phyloP scores from a whole-genome alignment of 2,888 invertebrate species.

The Rhogogaster chlorosoma region DNA sequence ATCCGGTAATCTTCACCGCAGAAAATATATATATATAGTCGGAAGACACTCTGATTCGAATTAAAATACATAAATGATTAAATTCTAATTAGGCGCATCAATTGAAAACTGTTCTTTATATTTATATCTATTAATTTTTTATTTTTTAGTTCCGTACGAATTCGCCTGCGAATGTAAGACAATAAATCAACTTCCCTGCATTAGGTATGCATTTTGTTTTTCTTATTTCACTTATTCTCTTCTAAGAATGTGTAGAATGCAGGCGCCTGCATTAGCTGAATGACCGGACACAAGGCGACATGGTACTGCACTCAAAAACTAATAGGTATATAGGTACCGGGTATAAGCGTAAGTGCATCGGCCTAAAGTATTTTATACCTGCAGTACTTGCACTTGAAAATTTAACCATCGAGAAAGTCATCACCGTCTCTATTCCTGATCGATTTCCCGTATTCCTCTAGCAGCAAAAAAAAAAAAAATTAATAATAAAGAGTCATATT shows the following conservation, averaged over 20 bases:
- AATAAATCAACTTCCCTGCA: neutral
- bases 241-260: neutral
- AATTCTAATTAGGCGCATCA: neutral
- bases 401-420: neutral
- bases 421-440: neutral
- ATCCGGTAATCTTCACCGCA: neutral
- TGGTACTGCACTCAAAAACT: slow-evolving; percentile 31
- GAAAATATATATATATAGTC: neutral
- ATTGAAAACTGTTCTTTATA: neutral
- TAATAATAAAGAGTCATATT: too few relatives aligned
- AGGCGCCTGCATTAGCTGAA: neutral
- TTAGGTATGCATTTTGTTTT: neutral
- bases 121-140: neutral
- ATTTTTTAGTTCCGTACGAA: neutral
- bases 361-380: neutral
- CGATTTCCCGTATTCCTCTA: neutral
- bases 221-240: neutral
- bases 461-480: neutral
- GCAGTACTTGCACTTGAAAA: neutral
- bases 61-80: neutral
- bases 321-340: neutral
- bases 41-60: neutral
- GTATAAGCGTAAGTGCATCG: neutral
- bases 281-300: slow-evolving; percentile 2
- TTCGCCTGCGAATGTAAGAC: neutral